Evolutionary conservation across 2,797 vertebrate species (phyloP).

Genomic region (Myoxocephalus aenaeus): DNA sequence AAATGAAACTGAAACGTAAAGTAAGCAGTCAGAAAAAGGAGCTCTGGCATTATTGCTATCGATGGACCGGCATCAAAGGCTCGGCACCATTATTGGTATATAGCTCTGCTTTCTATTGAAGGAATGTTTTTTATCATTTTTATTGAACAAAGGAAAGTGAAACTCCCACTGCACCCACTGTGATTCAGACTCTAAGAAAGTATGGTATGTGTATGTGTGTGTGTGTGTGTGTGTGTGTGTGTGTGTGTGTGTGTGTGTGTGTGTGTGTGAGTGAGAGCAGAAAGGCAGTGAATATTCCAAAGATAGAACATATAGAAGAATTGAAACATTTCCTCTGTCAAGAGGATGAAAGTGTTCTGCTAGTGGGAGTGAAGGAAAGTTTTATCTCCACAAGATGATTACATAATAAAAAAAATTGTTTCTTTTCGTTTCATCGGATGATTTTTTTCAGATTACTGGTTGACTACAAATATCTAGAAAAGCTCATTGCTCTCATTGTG

Average conservation of each 20-base stretch:
- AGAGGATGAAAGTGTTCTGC: background rate
- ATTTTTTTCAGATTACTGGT: background rate
- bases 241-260: background rate
- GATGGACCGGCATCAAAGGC: constrained; percentile 36
- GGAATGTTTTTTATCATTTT: constrained; percentile 8
- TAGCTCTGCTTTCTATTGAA: constrained; percentile 20
- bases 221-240: background rate
- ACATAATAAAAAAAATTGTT: background rate
- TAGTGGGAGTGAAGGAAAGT: background rate
- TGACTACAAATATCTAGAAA: background rate
- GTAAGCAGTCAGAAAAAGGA: background rate
- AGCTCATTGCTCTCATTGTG: background rate
- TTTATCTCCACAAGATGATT: background rate
- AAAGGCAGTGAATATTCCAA: background rate
- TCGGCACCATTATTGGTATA: constrained; percentile 28
- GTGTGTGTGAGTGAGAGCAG: background rate
- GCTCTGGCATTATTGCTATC: constrained; percentile 29
- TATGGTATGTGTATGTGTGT: background rate
- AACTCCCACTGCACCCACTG: constrained; percentile 1
- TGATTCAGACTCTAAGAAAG: constrained; percentile 11
- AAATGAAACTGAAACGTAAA: background rate
- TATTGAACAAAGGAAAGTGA: constrained; percentile 26
- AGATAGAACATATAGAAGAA: background rate
- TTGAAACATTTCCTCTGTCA: background rate
- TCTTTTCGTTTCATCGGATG: background rate